Percentiles rank a stretch among this genome's conserved stretches.
Evolutionary conservation across 2,113 vertebrate genomes (phyloP).

Genomic region (Camelus dromedarius): DNA sequence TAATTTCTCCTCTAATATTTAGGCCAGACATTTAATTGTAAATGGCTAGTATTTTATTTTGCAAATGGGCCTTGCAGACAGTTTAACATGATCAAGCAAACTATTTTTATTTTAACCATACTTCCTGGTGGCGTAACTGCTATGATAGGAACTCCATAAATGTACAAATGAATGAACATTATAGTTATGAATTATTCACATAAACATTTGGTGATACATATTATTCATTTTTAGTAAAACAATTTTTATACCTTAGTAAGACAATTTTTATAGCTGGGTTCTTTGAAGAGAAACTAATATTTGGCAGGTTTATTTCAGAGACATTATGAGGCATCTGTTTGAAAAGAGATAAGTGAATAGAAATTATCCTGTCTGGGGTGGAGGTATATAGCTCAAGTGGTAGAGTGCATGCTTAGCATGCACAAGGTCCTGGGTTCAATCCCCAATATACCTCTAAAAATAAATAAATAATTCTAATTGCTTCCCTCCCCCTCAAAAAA

Average conservation of each 20-base stretch:
- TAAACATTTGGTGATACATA: background rate
- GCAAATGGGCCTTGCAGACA: background rate
- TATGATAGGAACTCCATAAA: background rate
- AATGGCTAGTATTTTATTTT: background rate
- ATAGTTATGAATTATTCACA: background rate
- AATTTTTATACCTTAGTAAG: background rate
- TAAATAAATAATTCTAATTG: too few species aligned
- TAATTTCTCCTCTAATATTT: background rate
- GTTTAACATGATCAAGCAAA: background rate
- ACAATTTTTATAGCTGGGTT: background rate
- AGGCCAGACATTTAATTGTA: background rate
- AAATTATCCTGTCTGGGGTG: background rate
- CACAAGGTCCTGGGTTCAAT: too few species aligned
- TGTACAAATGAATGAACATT: background rate
- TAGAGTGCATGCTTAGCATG: too few species aligned
- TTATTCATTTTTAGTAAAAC: background rate
- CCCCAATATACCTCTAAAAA: too few species aligned
- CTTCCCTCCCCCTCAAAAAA: too few species aligned
- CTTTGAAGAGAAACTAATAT: slow-evolving; percentile 12
- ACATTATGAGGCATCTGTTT: background rate
- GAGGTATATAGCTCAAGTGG: too few species aligned
- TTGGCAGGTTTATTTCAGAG: background rate
- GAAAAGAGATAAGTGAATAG: background rate
- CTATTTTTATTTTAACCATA: background rate
- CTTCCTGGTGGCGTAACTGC: background rate